phyloP scores from a whole-genome alignment of 2,888 invertebrate species.

The Linnaemya tessellans region DNA sequence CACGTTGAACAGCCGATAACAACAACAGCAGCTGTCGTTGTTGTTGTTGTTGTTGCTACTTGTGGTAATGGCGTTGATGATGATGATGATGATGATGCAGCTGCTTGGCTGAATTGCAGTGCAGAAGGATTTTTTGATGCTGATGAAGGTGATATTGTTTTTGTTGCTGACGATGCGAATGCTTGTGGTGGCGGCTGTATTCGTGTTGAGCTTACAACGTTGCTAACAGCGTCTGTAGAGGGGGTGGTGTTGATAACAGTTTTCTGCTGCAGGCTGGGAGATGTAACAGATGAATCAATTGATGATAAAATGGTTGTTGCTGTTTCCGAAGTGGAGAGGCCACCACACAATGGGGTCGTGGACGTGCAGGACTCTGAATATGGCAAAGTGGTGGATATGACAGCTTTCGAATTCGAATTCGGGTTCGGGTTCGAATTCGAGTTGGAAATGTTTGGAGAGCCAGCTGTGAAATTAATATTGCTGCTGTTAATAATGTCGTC shows the following conservation, averaged over 20 bases:
- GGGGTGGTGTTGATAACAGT: slow-evolving; percentile 70
- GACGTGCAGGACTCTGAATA: slow-evolving; percentile 53
- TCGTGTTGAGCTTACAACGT: slow-evolving; percentile 61
- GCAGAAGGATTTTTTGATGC: slow-evolving; percentile 16
- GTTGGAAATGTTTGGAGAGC: slow-evolving; percentile 46
- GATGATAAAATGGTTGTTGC: slow-evolving; percentile 73
- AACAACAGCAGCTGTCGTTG: slow-evolving; percentile 62
- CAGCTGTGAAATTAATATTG: slow-evolving; percentile 50
- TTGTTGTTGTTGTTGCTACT: slow-evolving; percentile 24
- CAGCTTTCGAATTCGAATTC: slow-evolving; percentile 40
- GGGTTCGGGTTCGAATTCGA: slow-evolving; percentile 35
- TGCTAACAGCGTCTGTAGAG: slow-evolving; percentile 69
- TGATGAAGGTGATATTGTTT: slow-evolving; percentile 22
- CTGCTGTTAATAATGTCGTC: slow-evolving; percentile 56
- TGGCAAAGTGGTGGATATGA: slow-evolving; percentile 49
- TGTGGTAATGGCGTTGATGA: slow-evolving; percentile 7
- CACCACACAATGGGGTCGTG: slow-evolving; percentile 49
- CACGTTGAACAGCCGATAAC: slow-evolving; percentile 65
- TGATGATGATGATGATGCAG: background rate
- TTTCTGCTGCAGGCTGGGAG: slow-evolving; percentile 72
- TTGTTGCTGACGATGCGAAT: slow-evolving; percentile 20
- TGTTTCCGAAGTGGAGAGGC: slow-evolving; percentile 52
- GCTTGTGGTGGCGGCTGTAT: slow-evolving; percentile 12
- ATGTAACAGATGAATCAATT: slow-evolving; percentile 73
- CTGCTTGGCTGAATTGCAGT: background rate